Base-by-base conservation (phyloP, 2,797 vertebrate genomes). In the Anniella stebbinsi region DNA sequence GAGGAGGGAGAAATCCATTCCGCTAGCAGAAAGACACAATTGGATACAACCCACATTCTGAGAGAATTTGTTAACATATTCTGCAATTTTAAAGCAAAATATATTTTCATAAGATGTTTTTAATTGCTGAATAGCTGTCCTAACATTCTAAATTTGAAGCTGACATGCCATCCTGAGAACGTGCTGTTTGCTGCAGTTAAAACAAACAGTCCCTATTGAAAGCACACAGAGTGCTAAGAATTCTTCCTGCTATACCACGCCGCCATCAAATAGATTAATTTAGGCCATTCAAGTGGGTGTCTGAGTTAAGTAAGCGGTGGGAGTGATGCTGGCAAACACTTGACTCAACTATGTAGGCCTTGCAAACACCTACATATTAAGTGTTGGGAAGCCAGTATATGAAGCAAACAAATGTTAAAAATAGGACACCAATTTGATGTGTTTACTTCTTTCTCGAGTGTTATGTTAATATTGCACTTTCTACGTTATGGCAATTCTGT, bases 211-310 rank as follows among this genome's bases (percentile, higher is more conserved):
- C 70, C 92, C 76, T 54, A 67, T 0, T 75, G 33, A 82, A 38
- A 90, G 41, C 57, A 75, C 30, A 33, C 45, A 3, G 3, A 66
- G 38, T 38, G 77, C 60, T 75, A 81, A 63, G 18, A 89, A 80
- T 88, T 85, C 89, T 87, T 86, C 91, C 88, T 51, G 21, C 73
- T 51, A 48, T 38, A 67, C 88, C 77, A n/a, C n/a, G 78, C 30
- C 82, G 89, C 82, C n/a, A 89, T 91, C 60, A 73, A 33, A n/a
- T 1, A 63, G 86, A 96, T 93, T 94, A 93, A 96, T 95, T 95
- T 91, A 92, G 92, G 84, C 80, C 76, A 13, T 23, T 60, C 45
- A 91, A 91, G 90, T 90, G 72, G 91, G 93, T 0, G 70, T 90
- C 25, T 90, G 80, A 92, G 81, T 0, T 15, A 93, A 90, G 87